phyloP scores from a whole-genome alignment of 2,113 vertebrate genomes.

The Corynorhinus townsendii region DNA sequence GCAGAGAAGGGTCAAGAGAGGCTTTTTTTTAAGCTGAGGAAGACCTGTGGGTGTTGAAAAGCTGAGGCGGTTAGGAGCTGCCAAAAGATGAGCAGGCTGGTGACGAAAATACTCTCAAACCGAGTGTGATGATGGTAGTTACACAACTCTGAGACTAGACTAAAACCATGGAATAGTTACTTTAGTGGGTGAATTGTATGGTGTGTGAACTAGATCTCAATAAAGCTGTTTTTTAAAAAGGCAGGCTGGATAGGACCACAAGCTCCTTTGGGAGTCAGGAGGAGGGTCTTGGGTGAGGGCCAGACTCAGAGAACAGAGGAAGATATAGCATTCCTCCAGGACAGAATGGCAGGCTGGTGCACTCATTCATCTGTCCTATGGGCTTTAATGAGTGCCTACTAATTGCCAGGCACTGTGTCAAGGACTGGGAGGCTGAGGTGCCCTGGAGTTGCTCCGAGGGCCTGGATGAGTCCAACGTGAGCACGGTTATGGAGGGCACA shows the following conservation, averaged over 20 bases:
- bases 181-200: neutral
- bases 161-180: neutral
- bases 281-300: neutral
- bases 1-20: slow-evolving; percentile 49
- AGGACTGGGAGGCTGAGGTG: neutral
- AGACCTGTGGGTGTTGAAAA: slow-evolving; percentile 11
- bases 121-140: neutral
- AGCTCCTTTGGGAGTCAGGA: neutral
- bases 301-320: neutral
- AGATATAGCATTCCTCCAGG: neutral
- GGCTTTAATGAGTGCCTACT: neutral
- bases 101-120: neutral
- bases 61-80: neutral
- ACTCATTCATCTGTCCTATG: neutral
- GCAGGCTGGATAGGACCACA: neutral
- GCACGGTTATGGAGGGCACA: neutral
- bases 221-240: neutral
- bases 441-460: neutral
- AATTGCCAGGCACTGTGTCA: neutral
- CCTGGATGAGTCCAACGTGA: neutral
- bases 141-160: neutral
- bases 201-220: slow-evolving; percentile 26
- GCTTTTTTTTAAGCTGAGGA: neutral
- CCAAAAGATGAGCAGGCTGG: neutral
- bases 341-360: neutral